Evolutionary conservation across 2,113 vertebrate species (phyloP).

Genomic region (Megaleporinus macrocephalus): DNA sequence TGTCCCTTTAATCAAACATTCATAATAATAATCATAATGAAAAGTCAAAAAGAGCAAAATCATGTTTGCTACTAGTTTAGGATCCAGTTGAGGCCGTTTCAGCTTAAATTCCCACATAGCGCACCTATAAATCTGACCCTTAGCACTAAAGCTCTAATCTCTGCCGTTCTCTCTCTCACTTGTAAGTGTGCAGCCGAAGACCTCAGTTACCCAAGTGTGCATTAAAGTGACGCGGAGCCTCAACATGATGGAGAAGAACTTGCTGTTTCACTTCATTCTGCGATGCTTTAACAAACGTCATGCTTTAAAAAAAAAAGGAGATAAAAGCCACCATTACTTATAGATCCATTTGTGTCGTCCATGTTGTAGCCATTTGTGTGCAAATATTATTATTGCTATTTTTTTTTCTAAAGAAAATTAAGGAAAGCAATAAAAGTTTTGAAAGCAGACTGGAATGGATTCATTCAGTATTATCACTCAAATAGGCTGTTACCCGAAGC

Average conservation of each 20-base stretch:
- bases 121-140: neutral
- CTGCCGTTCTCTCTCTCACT: neutral
- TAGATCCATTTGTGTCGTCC: conserved; percentile 41
- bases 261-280: neutral
- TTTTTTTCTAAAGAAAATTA: conserved; percentile 50
- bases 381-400: conserved; percentile 15
- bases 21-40: too few relatives aligned
- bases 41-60: too few relatives aligned
- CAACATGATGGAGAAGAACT: neutral
- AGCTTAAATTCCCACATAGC: neutral
- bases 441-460: conserved; percentile 55
- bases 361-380: conserved; percentile 43
- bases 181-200: neutral
- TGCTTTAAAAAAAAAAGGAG: neutral
- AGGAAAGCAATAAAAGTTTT: conserved; percentile 64
- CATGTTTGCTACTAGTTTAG: neutral
- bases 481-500: neutral
- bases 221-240: neutral
- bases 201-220: neutral
- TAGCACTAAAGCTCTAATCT: neutral
- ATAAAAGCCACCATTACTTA: conserved; percentile 31
- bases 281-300: neutral
- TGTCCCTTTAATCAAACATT: too few relatives aligned
- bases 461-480: conserved; percentile 18
- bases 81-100: neutral